phyloP scores from a whole-genome alignment of 2,113 vertebrate genomes.

The Urocynchramus pylzowi region DNA sequence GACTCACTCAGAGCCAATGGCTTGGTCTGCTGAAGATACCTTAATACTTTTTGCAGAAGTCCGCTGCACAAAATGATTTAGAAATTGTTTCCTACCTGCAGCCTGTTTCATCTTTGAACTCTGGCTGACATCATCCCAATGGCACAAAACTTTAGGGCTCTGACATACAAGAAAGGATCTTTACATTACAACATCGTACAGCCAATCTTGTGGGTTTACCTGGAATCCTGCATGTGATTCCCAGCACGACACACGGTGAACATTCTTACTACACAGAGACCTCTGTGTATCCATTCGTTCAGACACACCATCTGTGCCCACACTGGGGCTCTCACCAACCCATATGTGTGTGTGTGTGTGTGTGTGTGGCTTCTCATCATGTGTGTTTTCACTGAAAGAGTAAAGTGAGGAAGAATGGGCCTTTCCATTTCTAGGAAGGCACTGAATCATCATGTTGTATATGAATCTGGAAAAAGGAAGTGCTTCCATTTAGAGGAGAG shows the following conservation, averaged over 20 bases:
- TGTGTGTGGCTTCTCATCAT: not conserved
- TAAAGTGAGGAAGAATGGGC: not conserved
- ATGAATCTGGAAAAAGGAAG: not conserved
- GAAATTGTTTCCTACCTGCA: not conserved
- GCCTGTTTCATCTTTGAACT: not conserved
- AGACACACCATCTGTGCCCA: not conserved
- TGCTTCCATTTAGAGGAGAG: not conserved
- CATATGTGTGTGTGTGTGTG: not conserved
- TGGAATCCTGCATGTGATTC: not conserved
- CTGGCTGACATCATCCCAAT: not conserved
- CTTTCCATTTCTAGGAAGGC: slow-evolving; percentile 24
- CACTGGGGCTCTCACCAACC: not conserved
- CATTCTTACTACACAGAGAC: not conserved
- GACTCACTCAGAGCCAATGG: not conserved
- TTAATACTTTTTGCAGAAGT: not conserved
- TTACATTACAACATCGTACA: not conserved
- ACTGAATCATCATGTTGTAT: not conserved
- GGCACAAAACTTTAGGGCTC: not conserved
- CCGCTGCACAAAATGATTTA: not conserved
- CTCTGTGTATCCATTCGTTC: not conserved
- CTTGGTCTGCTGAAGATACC: not conserved
- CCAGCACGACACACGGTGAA: not conserved
- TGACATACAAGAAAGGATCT: not conserved
- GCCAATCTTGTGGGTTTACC: not conserved
- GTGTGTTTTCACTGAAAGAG: not conserved